Evolutionary conservation across 2,797 vertebrate species (phyloP), one percentile per base, ranked within the genome.

Genomic region (Momotus momota): DNA sequence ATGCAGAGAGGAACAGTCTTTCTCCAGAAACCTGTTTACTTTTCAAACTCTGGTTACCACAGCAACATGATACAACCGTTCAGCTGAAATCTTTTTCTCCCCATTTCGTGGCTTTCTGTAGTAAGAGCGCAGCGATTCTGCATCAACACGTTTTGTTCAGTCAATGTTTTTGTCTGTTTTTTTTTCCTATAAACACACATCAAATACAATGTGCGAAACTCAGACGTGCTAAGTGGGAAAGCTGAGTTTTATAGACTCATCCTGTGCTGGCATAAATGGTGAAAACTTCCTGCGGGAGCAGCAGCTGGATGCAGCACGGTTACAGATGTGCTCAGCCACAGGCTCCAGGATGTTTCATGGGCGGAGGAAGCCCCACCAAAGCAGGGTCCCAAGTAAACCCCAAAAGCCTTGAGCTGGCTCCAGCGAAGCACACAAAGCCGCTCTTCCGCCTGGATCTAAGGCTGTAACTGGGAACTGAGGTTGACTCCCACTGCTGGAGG

Each of bases 181-280:
- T 97, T 90, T 86, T 94, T 70, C 78, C 94, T 95, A 92, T 96
- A 97, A 98, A 97, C 97, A 97, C 95, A 88, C 95, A 96, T 92
- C 94, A 95, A 97, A 96, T 41, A 95, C 86, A 64, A 96, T 3
- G 96, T 97, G 95, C 29, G 81, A 97, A 97, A 81, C 90, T 69
- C 95, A 81, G 72, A 80, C 78, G 71, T 79, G 92, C 80, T 58
- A 93, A 96, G 93, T 14, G 94, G 92, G 93, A 91, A 95, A 93
- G 61, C 86, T 27, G 58, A 74, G 19, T 35, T 93, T 92, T 72
- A 45, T 26, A 80, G 92, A 31, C 77, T 54, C 77, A 4, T 67
- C 81, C 75, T 4, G 41, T 72, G 83, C 62, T 19, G 41, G 43
- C 9, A 0, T 3, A 45, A 95, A 64, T 16, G 51, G 48, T 9